A percentile compares a stretch with the other conserved stretches of the same genome.
Evolutionary conservation across 2,113 vertebrate genomes (phyloP).

Genomic region (Phodopus roborovskii): DNA sequence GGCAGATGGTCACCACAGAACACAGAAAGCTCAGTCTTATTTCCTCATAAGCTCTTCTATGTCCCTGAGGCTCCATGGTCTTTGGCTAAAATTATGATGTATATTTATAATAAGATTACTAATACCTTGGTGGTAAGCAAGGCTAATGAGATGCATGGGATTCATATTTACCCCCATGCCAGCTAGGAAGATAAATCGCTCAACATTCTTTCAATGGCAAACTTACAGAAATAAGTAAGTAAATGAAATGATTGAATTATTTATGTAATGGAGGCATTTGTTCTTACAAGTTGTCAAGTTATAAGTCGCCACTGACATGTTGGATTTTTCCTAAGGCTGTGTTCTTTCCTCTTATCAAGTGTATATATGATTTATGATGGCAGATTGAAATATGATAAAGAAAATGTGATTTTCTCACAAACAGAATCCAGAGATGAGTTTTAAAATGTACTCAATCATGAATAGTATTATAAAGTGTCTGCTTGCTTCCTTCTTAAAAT

Average conservation of each 20-base stretch:
- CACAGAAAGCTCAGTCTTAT: conserved; percentile 50
- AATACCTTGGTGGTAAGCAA: not conserved
- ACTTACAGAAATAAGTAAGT: conserved; percentile 80
- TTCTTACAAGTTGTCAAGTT: conserved; percentile 84
- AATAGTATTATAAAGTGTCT: not conserved
- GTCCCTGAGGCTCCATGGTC: not conserved
- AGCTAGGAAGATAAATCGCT: conserved; percentile 61
- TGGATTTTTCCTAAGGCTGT: conserved; percentile 82
- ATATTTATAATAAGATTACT: conserved; percentile 23
- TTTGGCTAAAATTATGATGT: conserved; percentile 17
- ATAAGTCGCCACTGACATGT: conserved; percentile 80
- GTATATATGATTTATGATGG: conserved; percentile 85
- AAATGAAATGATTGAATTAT: conserved; percentile 85
- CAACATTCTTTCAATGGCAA: conserved; percentile 70
- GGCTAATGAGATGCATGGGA: not conserved
- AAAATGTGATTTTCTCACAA: conserved; percentile 75
- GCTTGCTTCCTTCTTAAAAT: not conserved
- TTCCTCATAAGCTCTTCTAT: not conserved
- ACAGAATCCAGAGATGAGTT: conserved; percentile 59
- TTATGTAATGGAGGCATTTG: conserved; percentile 85
- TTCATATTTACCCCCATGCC: not conserved
- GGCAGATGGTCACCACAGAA: not conserved
- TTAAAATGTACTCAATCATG: conserved; percentile 67
- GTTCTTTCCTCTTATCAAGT: conserved; percentile 82
- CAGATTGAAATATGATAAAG: conserved; percentile 77